Conservation (phyloP, 2,113 vertebrate genomes). For the Sphyrna mokarran region DNA sequence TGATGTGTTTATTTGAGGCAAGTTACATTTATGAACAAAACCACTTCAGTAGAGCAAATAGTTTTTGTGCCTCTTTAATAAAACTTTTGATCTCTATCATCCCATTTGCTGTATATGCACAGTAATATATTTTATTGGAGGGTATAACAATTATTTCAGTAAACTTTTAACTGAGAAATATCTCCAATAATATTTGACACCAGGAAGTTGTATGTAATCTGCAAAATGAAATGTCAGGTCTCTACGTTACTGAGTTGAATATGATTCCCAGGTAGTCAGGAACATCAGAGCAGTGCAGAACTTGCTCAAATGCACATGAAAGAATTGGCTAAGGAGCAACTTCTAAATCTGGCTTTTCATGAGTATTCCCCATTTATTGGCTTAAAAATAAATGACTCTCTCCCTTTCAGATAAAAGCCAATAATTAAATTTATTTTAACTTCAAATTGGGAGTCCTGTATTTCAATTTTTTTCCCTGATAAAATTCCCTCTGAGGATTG, state of each 20-base stretch:
- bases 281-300: not conserved
- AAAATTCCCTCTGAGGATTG: not conserved
- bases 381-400: not conserved
- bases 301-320: conserved; percentile 1
- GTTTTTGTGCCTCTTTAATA: not conserved
- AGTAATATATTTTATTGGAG: not conserved
- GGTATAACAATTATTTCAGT: not conserved
- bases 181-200: conserved; percentile 49
- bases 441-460: not conserved
- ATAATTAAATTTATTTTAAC: not conserved
- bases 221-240: conserved; percentile 46
- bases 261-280: not conserved
- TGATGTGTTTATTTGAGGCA: conserved; percentile 12
- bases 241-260: conserved; percentile 34
- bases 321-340: not conserved
- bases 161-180: conserved; percentile 53
- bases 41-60: not conserved
- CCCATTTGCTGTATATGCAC: not conserved
- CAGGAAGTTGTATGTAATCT: conserved; percentile 48
- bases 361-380: not conserved
- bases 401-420: not conserved
- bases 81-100: not conserved
- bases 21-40: not conserved
- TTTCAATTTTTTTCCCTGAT: not conserved
- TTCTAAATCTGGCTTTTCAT: conserved; percentile 6